Evolutionary conservation across 2,888 invertebrate species (phyloP).

Genomic region (Pediacus dermestoides): DNA sequence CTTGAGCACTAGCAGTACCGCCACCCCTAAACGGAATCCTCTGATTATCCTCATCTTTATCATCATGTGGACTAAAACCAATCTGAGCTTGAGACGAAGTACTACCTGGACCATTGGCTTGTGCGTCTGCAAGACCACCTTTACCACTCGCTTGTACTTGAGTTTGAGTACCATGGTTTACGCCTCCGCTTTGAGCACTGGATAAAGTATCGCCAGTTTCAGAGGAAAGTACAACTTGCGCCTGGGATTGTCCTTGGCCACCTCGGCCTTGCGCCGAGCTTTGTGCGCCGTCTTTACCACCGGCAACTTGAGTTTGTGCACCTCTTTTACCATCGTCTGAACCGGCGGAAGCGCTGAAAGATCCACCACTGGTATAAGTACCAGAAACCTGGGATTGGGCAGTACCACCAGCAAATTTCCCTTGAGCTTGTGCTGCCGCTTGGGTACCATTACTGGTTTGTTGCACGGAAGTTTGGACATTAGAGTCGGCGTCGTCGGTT

Average conservation of each 20-base stretch:
- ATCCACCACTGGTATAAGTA: conserved; percentile 71
- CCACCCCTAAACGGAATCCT: conserved; percentile 66
- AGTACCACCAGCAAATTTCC: conserved; percentile 68
- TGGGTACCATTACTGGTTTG: conserved; percentile 60
- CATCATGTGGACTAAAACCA: conserved; percentile 73
- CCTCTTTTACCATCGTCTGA: conserved; percentile 71
- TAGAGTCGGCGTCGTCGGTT: conserved; percentile 69
- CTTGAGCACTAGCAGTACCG: conserved; percentile 75
- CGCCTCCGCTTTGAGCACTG: conserved; percentile 70
- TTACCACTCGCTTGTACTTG: conserved; percentile 78
- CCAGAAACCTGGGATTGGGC: conserved; percentile 82
- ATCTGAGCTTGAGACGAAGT: conserved; percentile 88
- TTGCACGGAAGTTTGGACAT: conserved; percentile 66
- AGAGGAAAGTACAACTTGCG: conserved; percentile 70
- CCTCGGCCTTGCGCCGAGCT: conserved; percentile 75
- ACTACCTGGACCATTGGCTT: conserved; percentile 78
- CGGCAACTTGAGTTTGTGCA: conserved; percentile 66
- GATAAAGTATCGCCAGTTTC: conserved; percentile 75
- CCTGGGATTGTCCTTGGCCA: conserved; percentile 71
- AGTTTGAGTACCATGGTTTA: conserved; percentile 72
- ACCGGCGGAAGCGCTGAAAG: conserved; percentile 80
- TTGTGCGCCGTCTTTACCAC: conserved; percentile 69
- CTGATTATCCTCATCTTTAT: conserved; percentile 55
- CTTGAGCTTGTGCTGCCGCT: conserved; percentile 74
- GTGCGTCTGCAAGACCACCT: conserved; percentile 82